phyloP scores from a whole-genome alignment of 2,888 invertebrate genomes.

The Papilio protenor region DNA sequence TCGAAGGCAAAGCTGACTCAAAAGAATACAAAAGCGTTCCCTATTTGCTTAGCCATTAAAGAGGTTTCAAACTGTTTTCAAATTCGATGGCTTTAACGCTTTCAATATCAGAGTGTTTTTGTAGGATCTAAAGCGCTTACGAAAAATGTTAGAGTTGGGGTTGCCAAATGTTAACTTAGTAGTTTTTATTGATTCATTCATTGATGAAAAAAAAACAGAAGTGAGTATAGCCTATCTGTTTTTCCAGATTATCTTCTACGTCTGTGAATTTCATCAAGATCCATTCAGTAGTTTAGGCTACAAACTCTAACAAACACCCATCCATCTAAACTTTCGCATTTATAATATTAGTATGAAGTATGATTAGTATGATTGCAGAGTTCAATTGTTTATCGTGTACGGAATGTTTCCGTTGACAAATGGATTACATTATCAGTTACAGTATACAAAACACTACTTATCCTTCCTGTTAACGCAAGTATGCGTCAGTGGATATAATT shows the following conservation, averaged over 20 bases:
- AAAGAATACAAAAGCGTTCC: constrained; percentile 52
- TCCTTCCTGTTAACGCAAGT: background rate
- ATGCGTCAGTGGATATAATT: background rate
- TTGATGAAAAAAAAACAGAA: too few species aligned
- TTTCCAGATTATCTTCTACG: too few species aligned
- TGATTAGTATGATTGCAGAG: too few species aligned
- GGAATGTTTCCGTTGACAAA: constrained; percentile 15
- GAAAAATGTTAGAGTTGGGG: constrained; percentile 37
- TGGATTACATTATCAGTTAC: constrained; percentile 4
- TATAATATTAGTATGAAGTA: background rate
- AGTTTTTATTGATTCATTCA: background rate
- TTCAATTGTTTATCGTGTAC: constrained; percentile 6
- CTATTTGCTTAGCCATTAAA: constrained; percentile 72
- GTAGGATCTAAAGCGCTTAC: constrained; percentile 53
- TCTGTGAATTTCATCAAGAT: too few species aligned
- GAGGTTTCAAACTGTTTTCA: constrained; percentile 59
- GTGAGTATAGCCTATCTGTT: too few species aligned
- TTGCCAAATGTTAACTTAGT: background rate
- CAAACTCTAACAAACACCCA: too few species aligned
- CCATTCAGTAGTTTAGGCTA: too few species aligned
- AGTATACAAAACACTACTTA: background rate
- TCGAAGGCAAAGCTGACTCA: constrained; percentile 49
- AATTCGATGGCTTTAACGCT: constrained; percentile 59
- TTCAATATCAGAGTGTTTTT: constrained; percentile 72
- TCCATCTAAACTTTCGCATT: too few species aligned